These are phyloP conservation scores for Lycocerus yunnanus DNA, from an alignment of 2,888 invertebrate species.

Conservation along the genomic window DNA sequence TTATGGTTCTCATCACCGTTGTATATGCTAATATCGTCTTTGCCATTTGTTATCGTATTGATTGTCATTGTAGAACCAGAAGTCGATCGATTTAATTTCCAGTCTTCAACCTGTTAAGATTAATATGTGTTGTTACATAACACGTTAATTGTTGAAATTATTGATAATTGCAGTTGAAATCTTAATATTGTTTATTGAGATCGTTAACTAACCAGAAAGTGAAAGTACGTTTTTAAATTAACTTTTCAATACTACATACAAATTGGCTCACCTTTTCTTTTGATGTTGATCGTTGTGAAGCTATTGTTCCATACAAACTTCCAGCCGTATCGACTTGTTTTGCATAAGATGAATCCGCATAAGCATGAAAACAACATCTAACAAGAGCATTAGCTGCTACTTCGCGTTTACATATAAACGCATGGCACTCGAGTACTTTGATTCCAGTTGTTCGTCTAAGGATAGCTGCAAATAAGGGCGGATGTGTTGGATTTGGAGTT, in stretches of 20 bases:
- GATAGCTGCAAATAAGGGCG: constrained; percentile 96
- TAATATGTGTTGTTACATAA: not conserved
- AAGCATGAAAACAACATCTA: constrained; percentile 96
- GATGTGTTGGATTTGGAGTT: constrained; percentile 90
- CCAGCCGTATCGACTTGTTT: constrained; percentile 73
- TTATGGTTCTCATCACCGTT: constrained; percentile 94
- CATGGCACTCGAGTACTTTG: constrained; percentile 98
- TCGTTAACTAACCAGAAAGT: not conserved
- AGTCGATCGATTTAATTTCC: constrained; percentile 60
- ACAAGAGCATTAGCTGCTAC: constrained; percentile 97
- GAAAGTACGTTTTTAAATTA: not conserved
- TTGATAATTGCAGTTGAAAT: not conserved
- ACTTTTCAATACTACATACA: not conserved
- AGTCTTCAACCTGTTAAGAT: constrained; percentile 58
- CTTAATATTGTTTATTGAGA: not conserved
- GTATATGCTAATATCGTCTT: constrained; percentile 82
- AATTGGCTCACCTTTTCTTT: constrained; percentile 50
- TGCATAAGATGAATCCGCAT: constrained; percentile 94
- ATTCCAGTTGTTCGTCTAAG: constrained; percentile 94
- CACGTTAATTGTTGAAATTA: not conserved
- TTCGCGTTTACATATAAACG: constrained; percentile 95
- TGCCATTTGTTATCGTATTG: constrained; percentile 62
- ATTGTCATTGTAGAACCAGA: constrained; percentile 66
- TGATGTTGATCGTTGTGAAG: constrained; percentile 47
- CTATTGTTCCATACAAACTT: constrained; percentile 52